phyloP scores from a whole-genome alignment of 2,888 invertebrate genomes.

The Drosophila mimetica region DNA sequence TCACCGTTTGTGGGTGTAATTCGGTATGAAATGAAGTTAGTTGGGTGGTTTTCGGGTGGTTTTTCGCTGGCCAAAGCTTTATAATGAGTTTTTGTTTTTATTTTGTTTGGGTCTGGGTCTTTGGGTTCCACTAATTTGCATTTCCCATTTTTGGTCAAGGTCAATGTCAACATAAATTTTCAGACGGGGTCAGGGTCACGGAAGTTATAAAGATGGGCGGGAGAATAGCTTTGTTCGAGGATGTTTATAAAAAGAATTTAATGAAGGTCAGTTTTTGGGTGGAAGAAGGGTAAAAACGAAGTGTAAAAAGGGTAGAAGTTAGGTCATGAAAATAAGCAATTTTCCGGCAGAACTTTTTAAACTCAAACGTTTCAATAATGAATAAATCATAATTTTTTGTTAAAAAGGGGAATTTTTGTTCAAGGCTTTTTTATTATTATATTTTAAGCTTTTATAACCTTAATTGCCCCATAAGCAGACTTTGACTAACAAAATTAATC shows the following conservation, averaged over 20 bases:
- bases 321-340: background rate
- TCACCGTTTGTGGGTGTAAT: constrained; percentile 68
- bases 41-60: constrained; percentile 24
- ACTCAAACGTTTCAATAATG: background rate
- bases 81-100: constrained; percentile 47
- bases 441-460: background rate
- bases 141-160: constrained; percentile 73
- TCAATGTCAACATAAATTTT: constrained; percentile 62
- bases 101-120: constrained; percentile 37
- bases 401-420: no score
- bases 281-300: background rate
- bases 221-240: background rate
- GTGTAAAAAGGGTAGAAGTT: background rate
- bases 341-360: background rate
- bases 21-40: constrained; percentile 77
- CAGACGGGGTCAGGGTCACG: constrained; percentile 54
- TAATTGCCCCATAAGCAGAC: background rate
- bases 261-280: background rate
- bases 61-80: constrained; percentile 26
- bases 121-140: constrained; percentile 70
- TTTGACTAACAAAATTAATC: no score
- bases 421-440: no score
- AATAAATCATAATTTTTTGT: no score
- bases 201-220: background rate
- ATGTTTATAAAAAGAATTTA: constrained; percentile 2